These are phyloP conservation scores for Turritopsis rubra DNA, from an alignment of 30 jellyfish, hydroid and myxozoan genomes.

Conservation along the genomic window DNA sequence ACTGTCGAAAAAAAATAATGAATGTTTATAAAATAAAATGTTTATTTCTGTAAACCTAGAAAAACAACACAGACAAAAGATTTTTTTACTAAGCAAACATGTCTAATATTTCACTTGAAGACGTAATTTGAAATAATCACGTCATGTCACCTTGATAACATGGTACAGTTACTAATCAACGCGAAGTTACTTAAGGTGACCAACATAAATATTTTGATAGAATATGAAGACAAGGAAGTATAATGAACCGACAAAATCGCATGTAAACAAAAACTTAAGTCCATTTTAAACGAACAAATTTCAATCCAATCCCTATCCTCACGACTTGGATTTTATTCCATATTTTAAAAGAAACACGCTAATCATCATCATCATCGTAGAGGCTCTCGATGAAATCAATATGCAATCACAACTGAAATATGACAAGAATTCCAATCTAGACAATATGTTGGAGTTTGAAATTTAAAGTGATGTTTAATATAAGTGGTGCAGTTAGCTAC, in stretches of 20 bases:
- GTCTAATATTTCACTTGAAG: not conserved
- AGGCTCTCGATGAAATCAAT: too few relatives aligned
- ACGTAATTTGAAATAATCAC: not conserved
- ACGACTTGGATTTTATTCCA: not conserved
- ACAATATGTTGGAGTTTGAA: too few relatives aligned
- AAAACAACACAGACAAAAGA: not conserved
- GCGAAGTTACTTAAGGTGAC: not conserved
- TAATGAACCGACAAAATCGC: not conserved
- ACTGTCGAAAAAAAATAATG: not conserved
- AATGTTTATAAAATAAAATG: not conserved
- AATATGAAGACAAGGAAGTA: not conserved
- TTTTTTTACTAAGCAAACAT: not conserved
- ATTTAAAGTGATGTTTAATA: too few relatives aligned
- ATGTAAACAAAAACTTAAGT: not conserved
- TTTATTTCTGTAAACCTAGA: not conserved
- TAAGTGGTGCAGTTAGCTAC: too few relatives aligned
- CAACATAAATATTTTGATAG: too few relatives aligned
- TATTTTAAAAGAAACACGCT: too few relatives aligned
- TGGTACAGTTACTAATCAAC: too few relatives aligned
- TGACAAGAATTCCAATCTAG: too few relatives aligned
- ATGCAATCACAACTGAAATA: too few relatives aligned
- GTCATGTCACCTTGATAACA: not conserved
- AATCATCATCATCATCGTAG: too few relatives aligned
- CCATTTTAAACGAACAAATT: not conserved
- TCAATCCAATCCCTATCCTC: not conserved